Evolutionary conservation across 2,888 invertebrate genomes (phyloP).

Genomic region (Marronus borbonicus): DNA sequence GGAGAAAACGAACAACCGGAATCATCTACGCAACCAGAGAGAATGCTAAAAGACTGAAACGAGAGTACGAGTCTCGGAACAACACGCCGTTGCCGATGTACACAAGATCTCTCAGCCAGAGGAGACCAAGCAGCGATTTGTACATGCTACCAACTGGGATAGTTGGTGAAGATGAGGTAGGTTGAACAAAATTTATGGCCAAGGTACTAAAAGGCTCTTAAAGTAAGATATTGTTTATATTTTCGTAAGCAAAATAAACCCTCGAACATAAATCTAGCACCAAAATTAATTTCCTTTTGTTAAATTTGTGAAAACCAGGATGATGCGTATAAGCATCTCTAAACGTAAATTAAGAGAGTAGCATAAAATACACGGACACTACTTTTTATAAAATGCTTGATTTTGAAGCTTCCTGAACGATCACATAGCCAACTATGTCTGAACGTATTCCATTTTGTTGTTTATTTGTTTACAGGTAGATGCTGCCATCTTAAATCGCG

Average conservation of each 20-base stretch:
- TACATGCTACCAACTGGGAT: constrained; percentile 62
- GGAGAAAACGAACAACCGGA: constrained; percentile 30
- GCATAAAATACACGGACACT: no score
- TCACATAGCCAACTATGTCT: no score
- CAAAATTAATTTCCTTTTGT: no score
- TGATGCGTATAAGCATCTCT: no score
- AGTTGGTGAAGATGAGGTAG: constrained; percentile 43
- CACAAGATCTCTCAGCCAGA: constrained; percentile 54
- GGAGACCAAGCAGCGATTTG: constrained; percentile 65
- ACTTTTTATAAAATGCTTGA: no score
- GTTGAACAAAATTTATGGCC: neutral
- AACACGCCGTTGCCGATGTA: constrained; percentile 45
- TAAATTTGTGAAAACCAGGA: no score
- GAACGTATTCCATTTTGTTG: neutral
- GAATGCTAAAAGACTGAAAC: constrained; percentile 45
- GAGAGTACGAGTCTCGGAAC: constrained; percentile 47
- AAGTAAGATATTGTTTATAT: no score
- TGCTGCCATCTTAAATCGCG: constrained; percentile 31
- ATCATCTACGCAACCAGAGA: constrained; percentile 51
- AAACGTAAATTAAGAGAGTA: no score
- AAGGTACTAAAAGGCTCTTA: no score
- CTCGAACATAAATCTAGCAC: no score
- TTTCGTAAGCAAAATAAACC: no score
- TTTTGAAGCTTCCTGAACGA: no score
- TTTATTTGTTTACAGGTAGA: constrained; percentile 34